A percentile compares a stretch with the other conserved stretches of the same genome.
These are phyloP conservation scores for Microchrysa polita DNA, from an alignment of 2,888 invertebrate genomes.

Conservation along the genomic window DNA sequence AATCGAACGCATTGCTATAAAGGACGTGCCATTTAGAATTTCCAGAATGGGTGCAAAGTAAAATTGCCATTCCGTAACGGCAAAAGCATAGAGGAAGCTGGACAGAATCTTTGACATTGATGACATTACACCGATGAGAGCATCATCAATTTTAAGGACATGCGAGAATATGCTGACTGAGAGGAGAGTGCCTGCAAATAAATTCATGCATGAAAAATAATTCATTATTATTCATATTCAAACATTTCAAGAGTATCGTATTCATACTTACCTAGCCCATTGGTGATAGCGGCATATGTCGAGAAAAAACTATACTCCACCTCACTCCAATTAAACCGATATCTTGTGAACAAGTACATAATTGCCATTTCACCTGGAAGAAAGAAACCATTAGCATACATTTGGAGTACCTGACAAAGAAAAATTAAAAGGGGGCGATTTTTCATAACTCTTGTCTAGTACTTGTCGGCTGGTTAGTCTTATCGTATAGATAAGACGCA, in stretches of 20 bases:
- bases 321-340: constrained; percentile 88
- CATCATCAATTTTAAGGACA: constrained; percentile 81
- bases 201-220: neutral
- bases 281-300: constrained; percentile 84
- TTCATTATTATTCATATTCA: neutral
- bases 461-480: no score
- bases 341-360: constrained; percentile 83
- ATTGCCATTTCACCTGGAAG: constrained; percentile 87
- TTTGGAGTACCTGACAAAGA: no score
- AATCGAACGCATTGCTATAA: constrained; percentile 89
- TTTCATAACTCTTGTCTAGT: no score
- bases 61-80: constrained; percentile 80
- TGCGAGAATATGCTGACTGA: constrained; percentile 87
- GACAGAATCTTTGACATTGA: constrained; percentile 86
- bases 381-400: no score
- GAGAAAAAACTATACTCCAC: constrained; percentile 87
- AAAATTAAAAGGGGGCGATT: neutral
- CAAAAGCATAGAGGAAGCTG: constrained; percentile 86
- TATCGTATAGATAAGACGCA: no score
- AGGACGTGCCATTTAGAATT: constrained; percentile 86
- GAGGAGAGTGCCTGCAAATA: constrained; percentile 76
- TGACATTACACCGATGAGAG: constrained; percentile 83
- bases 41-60: constrained; percentile 85
- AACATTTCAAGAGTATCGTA: no score
- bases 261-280: constrained; percentile 77